Conservation (phyloP, 1,140 invertebrate genomes). For the Stratiolaelaps scimitus region DNA sequence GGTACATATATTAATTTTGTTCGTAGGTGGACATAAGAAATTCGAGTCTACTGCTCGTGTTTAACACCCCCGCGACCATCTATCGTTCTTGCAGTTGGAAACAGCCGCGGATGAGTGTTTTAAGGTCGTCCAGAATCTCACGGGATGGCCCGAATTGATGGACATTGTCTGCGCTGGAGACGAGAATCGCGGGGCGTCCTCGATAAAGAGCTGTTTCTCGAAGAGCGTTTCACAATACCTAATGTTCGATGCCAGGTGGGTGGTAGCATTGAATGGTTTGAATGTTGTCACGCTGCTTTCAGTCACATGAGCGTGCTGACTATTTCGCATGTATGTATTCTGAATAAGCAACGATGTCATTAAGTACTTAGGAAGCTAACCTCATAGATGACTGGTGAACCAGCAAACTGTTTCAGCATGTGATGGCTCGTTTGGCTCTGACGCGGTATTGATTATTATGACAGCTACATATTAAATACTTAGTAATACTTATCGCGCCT, state of each 20-base stretch:
- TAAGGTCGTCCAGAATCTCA: slow-evolving; percentile 12
- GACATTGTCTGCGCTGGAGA: slow-evolving; percentile 21
- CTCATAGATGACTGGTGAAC: too few species aligned
- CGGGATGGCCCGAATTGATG: slow-evolving; percentile 13
- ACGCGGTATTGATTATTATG: too few species aligned
- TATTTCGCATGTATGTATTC: too few species aligned
- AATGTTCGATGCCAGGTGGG: slow-evolving; percentile 22
- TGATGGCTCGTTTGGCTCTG: too few species aligned
- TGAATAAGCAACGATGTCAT: background rate
- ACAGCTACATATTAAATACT: too few species aligned
- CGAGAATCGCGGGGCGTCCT: slow-evolving; percentile 5
- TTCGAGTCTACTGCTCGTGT: too few species aligned
- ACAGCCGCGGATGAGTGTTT: slow-evolving; percentile 3
- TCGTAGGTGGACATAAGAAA: too few species aligned
- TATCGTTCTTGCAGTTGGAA: slow-evolving; percentile 3
- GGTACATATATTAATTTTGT: too few species aligned
- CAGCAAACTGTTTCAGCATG: too few species aligned
- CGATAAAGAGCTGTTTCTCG: slow-evolving; percentile 19
- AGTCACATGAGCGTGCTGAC: too few species aligned
- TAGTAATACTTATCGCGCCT: too few species aligned
- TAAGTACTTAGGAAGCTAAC: background rate
- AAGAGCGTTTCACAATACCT: background rate
- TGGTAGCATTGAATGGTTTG: background rate
- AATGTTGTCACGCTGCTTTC: background rate
- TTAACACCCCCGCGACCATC: too few species aligned